Evolutionary conservation across 92 coral and sea anemone genomes (phyloP).

Genomic region (Porites rus): DNA sequence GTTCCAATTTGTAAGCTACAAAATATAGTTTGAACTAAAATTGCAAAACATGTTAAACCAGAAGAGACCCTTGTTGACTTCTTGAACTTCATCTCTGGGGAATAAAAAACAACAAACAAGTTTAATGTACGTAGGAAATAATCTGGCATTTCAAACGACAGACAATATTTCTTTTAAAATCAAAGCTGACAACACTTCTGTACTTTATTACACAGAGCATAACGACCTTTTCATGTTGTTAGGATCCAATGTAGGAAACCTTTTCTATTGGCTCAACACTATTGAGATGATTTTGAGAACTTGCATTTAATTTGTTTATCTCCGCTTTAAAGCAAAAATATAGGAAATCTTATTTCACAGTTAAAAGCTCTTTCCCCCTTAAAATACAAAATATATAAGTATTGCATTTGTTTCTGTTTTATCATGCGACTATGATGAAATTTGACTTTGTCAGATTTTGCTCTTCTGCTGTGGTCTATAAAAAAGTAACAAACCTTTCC

Average conservation of each 20-base stretch:
- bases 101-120: slow-evolving; percentile 13
- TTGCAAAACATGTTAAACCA: neutral
- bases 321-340: slow-evolving; percentile 15
- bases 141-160: slow-evolving; percentile 29
- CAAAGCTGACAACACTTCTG: slow-evolving; percentile 5
- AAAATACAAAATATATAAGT: neutral
- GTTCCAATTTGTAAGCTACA: neutral
- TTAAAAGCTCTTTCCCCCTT: neutral
- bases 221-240: slow-evolving; percentile 20
- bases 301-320: slow-evolving; percentile 16
- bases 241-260: neutral
- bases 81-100: slow-evolving; percentile 21
- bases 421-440: neutral
- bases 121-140: neutral
- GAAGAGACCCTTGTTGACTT: neutral
- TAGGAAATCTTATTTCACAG: neutral
- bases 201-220: neutral
- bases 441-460: neutral
- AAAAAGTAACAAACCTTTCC: neutral
- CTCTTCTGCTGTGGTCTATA: neutral
- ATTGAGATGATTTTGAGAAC: slow-evolving; percentile 2
- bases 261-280: slow-evolving; percentile 5
- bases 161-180: neutral
- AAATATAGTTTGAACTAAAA: slow-evolving; percentile 5
- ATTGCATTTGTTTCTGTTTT: neutral